These are phyloP conservation scores for Danionella dracula DNA, from an alignment of 2,797 vertebrate species.

Conservation along the genomic window DNA sequence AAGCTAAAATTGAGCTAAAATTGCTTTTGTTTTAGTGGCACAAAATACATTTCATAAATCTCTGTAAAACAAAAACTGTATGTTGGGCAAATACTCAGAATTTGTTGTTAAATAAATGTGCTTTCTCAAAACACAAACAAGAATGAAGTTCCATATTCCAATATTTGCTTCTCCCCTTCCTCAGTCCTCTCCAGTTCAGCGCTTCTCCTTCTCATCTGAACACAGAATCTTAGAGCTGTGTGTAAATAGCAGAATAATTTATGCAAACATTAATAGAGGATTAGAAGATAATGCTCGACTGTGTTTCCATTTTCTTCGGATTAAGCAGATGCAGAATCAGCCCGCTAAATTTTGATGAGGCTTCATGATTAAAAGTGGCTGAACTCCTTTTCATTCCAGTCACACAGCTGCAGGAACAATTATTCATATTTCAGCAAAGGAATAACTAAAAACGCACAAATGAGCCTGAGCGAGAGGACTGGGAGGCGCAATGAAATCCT, in stretches of 20 bases:
- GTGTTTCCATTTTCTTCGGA: constrained; percentile 5
- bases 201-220: constrained; percentile 26
- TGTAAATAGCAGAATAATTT: constrained; percentile 24
- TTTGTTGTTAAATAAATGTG: too few species aligned
- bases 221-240: constrained; percentile 12
- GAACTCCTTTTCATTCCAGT: neutral
- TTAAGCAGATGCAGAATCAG: constrained; percentile 1
- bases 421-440: constrained; percentile 12
- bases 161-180: too few species aligned
- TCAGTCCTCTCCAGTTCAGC: constrained; percentile 41
- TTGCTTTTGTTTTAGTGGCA: too few species aligned
- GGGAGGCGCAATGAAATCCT: neutral
- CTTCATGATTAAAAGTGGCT: neutral
- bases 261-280: constrained; percentile 29
- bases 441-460: neutral
- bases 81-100: too few species aligned
- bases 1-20: too few species aligned
- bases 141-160: too few species aligned
- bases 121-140: too few species aligned
- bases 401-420: neutral
- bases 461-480: neutral
- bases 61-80: too few species aligned
- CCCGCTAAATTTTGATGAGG: neutral
- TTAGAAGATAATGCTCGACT: constrained; percentile 15
- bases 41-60: too few species aligned